Evolutionary conservation across 2,113 vertebrate species (phyloP), one percentile per base, ranked within the genome.

Genomic region (Mionectes macconnelli): DNA sequence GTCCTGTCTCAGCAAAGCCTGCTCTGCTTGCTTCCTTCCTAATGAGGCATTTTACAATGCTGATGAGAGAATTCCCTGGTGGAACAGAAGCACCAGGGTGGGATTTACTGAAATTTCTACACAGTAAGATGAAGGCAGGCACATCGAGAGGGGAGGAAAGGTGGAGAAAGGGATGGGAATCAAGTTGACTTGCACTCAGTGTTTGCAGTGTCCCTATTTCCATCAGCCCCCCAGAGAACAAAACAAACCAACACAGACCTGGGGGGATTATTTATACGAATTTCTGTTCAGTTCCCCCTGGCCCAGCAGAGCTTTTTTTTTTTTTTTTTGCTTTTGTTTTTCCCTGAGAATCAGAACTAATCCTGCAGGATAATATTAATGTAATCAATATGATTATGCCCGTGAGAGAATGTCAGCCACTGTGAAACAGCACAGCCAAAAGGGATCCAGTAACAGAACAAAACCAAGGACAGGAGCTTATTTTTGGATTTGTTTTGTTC

Each of bases 1-100:
- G 72, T 92, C 55, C 77, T 92, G 74, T 63, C 92, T 82, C 81
- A 84, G 84, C 85, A 77, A 81, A 79, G 68, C 47, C 56, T 76
- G 70, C 91, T 92, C 91, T 24, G 56, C 73, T 78, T 75, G 66
- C 49, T 84, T 84, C 80, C 47, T 56, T 68, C 75, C 90, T 87
- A 77, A 96, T 37, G 93, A 93, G 83, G 80, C 75, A 3, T 94
- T 90, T 89, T 80, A 64, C 88, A 93, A 17, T 20, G 31, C 83
- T 89, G 93, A 95, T 84, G 89, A 94, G 91, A 86, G 84, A 91
- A 90, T 55, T 42, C 81, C 72, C 84, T 4, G 12, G 77, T 33
- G 84, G 79, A 73, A 84, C 4, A 24, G 63, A 59, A 92, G 52
- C 74, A 14, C 39, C 15, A 22, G 37, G 73, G 83, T 33, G 55